Evolutionary conservation across 2,797 vertebrate species (phyloP), one percentile per base, ranked within the genome.

Genomic region (Menidia menidia): DNA sequence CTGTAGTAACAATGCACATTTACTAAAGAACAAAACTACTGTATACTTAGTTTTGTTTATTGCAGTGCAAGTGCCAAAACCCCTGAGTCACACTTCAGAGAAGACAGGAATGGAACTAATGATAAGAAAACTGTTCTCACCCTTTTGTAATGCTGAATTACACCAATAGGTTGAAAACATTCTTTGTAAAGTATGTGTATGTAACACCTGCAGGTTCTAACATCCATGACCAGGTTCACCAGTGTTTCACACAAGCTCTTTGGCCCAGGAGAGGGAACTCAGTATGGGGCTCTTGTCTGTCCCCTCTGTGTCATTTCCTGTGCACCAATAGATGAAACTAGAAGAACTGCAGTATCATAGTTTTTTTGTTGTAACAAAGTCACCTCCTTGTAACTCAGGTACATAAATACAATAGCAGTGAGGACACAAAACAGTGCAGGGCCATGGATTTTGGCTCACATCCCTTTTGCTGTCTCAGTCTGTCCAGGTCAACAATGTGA

Each of bases 11-110:
- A 92, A 92, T 91, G 90, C 89, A 93, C 88, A 82, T 91, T 92
- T 93, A 93, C 89, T 91, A 91, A 94, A 93, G 93, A 93, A 94
- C 89, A 95, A 82, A 83, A 75, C 50, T 42, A 80, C 81, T 85
- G 81, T 73, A 80, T 85, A 92, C 92, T 94, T 68, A 94, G 78
- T 81, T 55, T 55, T 75, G 65, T 85, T 94, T 97, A 96, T 95
- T 96, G 95, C 92, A 94, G 94, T 96, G 95, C 92, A 94, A 92
- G 96, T 94, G 83, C 94, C 94, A 93, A 94, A 96, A 95, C 91
- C 96, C 98, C 98, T 98, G 97, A 99, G 96, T 97, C 95, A 95
- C 95, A 95, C 95, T 95, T 95, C 95, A 90, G 94, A 97, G 95
- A 91, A 95, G 93, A 91, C 92, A 94, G 94, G 94, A 93, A 94